Percentiles rank a stretch among this genome's conserved stretches.
Evolutionary conservation across 1,140 invertebrate species (phyloP).

Genomic region (Matsumurasca onukii): DNA sequence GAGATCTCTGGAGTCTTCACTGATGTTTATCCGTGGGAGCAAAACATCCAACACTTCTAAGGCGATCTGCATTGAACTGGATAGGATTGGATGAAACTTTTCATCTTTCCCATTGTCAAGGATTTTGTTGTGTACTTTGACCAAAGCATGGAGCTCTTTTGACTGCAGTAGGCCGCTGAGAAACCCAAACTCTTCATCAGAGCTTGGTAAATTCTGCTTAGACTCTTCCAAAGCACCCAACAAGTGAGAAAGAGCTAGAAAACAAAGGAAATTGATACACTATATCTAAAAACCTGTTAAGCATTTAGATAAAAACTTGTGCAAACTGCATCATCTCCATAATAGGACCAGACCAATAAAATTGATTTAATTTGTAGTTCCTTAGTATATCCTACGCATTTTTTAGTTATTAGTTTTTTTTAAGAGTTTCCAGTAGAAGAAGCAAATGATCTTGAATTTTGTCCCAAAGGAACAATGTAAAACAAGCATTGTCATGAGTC

Average conservation of each 20-base stretch:
- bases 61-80: constrained; percentile 76
- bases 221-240: constrained; percentile 75
- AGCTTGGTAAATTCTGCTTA: constrained; percentile 61
- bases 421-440: too few relatives aligned
- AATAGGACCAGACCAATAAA: too few relatives aligned
- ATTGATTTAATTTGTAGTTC: too few relatives aligned
- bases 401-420: too few relatives aligned
- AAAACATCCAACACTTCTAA: constrained; percentile 73
- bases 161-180: constrained; percentile 82
- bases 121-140: constrained; percentile 88
- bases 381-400: too few relatives aligned
- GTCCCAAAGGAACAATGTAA: too few relatives aligned
- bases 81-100: constrained; percentile 75
- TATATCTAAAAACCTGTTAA: too few relatives aligned
- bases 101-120: constrained; percentile 79
- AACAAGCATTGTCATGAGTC: too few relatives aligned
- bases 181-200: constrained; percentile 84
- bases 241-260: constrained; percentile 69
- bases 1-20: constrained; percentile 73
- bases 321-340: too few relatives aligned
- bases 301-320: too few relatives aligned
- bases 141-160: constrained; percentile 83
- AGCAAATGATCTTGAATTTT: too few relatives aligned
- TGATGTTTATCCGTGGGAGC: constrained; percentile 58
- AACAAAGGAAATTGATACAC: constrained; percentile 23